These are phyloP conservation scores for Oxycera nigricornis DNA, from an alignment of 2,888 invertebrate species.

Conservation along the genomic window DNA sequence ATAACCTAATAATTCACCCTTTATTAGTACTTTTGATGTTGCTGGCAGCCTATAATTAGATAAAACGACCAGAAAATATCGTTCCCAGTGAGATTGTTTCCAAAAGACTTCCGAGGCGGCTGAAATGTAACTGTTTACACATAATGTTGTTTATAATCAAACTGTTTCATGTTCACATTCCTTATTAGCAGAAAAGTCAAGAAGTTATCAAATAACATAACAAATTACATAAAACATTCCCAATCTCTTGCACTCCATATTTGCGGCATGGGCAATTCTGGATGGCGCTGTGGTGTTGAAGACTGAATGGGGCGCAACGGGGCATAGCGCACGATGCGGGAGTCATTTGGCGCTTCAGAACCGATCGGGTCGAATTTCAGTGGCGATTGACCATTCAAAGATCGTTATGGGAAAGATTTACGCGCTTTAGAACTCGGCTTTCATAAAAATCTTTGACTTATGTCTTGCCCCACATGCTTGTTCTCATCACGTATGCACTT, in stretches of 20 bases:
- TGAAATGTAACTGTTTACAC: slow-evolving; percentile 10
- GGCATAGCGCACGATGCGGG: slow-evolving; percentile 21
- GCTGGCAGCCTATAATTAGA: not conserved
- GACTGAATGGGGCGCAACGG: not conserved
- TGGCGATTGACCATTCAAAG: slow-evolving; percentile 14
- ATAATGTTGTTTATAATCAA: slow-evolving; percentile 8
- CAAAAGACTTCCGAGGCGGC: not conserved
- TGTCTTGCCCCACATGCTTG: not conserved
- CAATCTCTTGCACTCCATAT: not conserved
- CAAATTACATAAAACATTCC: slow-evolving; percentile 20
- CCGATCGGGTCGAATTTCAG: slow-evolving; percentile 27
- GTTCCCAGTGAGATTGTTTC: not conserved
- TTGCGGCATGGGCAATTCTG: not conserved
- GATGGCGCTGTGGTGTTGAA: not conserved
- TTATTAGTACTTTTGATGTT: too few relatives aligned
- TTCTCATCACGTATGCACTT: not conserved
- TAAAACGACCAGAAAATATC: not conserved
- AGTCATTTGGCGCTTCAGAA: slow-evolving; percentile 25
- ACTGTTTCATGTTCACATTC: slow-evolving; percentile 29
- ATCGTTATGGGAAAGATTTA: slow-evolving; percentile 33
- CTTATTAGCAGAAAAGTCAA: slow-evolving; percentile 29
- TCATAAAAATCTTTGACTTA: slow-evolving; percentile 2
- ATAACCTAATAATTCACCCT: too few relatives aligned
- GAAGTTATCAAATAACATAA: slow-evolving; percentile 21
- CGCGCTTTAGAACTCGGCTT: slow-evolving; percentile 6